These are phyloP conservation scores for Caenorhabditis plicata DNA, from an alignment of 2,888 invertebrate species.

Conservation along the genomic window DNA sequence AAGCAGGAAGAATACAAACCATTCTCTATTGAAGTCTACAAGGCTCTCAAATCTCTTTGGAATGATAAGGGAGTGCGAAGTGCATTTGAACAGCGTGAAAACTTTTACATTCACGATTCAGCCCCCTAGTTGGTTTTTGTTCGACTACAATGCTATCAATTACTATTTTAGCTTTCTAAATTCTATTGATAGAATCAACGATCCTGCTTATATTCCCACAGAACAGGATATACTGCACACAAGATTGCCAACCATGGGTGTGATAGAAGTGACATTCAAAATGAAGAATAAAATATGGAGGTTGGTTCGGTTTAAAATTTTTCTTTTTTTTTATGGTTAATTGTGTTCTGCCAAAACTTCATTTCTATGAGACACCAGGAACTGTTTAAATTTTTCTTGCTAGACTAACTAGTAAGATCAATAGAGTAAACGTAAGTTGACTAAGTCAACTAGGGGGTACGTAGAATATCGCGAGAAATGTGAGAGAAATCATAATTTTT, in stretches of 20 bases:
- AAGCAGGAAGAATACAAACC: constrained; percentile 28
- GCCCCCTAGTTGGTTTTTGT: constrained; percentile 88
- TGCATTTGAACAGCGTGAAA: constrained; percentile 97
- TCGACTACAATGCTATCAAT: background rate
- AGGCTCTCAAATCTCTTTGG: constrained; percentile 72
- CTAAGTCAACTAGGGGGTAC: no score
- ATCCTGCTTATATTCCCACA: constrained; percentile 45
- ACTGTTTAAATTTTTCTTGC: no score
- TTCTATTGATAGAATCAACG: constrained; percentile 49
- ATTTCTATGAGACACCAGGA: no score
- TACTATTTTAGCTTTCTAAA: constrained; percentile 55
- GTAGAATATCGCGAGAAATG: no score
- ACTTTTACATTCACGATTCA: constrained; percentile 99
- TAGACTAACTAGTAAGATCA: no score
- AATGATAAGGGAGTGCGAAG: constrained; percentile 93
- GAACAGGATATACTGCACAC: constrained; percentile 58
- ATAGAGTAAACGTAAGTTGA: no score
- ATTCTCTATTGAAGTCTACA: constrained; percentile 19
- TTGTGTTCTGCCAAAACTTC: background rate
- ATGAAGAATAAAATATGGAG: constrained; percentile 47
- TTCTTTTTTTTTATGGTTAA: background rate
- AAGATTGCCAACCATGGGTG: constrained; percentile 62
- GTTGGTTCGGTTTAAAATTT: constrained; percentile 12
- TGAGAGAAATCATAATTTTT: no score
- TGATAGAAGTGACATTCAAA: constrained; percentile 59